Conservation (phyloP, 92 coral and sea anemone species). For the Pocillopora meandrina region DNA sequence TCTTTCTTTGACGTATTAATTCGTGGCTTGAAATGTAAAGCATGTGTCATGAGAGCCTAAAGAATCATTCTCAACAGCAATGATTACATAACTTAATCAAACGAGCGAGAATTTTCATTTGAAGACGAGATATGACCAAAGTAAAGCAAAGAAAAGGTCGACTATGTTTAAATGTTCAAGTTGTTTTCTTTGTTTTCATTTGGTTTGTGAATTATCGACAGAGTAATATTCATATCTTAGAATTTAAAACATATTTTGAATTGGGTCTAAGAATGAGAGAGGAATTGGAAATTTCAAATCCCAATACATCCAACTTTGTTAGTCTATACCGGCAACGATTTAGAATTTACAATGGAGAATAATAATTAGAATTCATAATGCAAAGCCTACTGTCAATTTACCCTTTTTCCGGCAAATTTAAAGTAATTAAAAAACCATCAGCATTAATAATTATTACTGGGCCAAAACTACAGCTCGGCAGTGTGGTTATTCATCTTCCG, state of each 20-base stretch:
- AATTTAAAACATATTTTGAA: no score
- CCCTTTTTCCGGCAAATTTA: neutral
- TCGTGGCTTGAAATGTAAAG: neutral
- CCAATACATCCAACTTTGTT: neutral
- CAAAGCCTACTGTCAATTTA: neutral
- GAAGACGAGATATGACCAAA: no score
- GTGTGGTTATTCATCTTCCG: neutral
- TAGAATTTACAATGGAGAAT: neutral
- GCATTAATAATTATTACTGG: no score
- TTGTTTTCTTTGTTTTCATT: no score
- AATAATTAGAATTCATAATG: constrained; percentile 6
- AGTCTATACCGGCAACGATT: constrained; percentile 1
- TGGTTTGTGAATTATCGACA: no score
- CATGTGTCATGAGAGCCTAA: neutral
- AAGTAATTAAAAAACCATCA: neutral
- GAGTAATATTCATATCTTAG: no score
- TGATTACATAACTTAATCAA: neutral
- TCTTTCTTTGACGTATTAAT: neutral
- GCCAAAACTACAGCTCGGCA: no score
- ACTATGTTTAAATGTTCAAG: no score
- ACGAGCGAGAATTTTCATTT: no score
- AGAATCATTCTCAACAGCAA: neutral
- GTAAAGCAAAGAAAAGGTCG: no score
- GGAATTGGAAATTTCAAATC: neutral
- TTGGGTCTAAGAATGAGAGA: neutral